Evolutionary conservation across 2,797 vertebrate genomes (phyloP).

Genomic region (Sciurus vulgaris): DNA sequence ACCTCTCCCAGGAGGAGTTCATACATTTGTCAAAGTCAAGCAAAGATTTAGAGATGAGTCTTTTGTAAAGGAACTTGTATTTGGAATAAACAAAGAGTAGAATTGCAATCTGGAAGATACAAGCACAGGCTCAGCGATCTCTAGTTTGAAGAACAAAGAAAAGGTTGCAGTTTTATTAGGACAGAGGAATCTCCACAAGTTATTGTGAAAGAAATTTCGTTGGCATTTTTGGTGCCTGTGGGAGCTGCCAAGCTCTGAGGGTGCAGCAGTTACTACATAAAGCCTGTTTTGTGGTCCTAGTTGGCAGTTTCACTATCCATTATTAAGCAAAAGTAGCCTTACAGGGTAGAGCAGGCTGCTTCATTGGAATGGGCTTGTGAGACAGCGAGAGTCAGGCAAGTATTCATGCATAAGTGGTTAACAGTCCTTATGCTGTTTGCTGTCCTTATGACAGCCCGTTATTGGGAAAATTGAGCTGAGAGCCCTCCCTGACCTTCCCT

Average conservation of each 20-base stretch:
- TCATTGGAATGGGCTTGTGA: not conserved
- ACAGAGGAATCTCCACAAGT: not conserved
- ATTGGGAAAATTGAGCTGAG: not conserved
- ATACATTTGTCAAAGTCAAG: not conserved
- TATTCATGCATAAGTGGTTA: not conserved
- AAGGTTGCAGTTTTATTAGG: not conserved
- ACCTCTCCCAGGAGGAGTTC: not conserved
- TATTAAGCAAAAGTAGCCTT: not conserved
- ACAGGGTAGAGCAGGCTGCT: too few species aligned
- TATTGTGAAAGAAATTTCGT: not conserved
- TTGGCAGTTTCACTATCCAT: not conserved
- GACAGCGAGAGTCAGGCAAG: not conserved
- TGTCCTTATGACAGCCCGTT: not conserved
- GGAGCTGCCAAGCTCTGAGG: not conserved
- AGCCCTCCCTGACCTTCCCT: not conserved
- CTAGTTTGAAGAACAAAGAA: not conserved
- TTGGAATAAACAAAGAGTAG: too few species aligned
- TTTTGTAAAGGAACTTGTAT: not conserved
- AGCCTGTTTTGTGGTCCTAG: not conserved
- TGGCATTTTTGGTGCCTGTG: not conserved
- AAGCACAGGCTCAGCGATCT: not conserved
- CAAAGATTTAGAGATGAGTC: not conserved
- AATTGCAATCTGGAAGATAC: too few species aligned
- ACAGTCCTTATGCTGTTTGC: too few species aligned
- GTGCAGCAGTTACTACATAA: not conserved